These are phyloP conservation scores for Caradrina kadenii DNA, from an alignment of 2,888 invertebrate species.

Conservation along the genomic window DNA sequence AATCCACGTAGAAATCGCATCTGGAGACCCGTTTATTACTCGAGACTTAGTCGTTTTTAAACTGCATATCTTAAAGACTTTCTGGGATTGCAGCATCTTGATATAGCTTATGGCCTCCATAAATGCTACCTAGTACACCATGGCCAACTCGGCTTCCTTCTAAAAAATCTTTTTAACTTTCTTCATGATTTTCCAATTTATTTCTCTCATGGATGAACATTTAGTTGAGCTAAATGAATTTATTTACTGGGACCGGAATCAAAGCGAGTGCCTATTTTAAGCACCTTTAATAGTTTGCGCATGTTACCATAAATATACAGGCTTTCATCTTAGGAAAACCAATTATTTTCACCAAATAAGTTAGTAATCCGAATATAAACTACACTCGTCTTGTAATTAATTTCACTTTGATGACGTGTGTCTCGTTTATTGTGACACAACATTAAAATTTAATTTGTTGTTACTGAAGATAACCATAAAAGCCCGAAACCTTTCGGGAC, in stretches of 20 bases:
- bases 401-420: constrained; percentile 30
- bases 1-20: constrained; percentile 9
- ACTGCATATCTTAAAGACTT: constrained; percentile 34
- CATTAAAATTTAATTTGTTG: constrained; percentile 4
- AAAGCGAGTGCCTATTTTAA: neutral
- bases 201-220: neutral
- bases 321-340: constrained; percentile 19
- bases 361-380: constrained; percentile 17
- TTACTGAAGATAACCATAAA: neutral
- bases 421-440: neutral
- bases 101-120: constrained; percentile 27
- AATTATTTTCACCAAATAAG: constrained; percentile 35
- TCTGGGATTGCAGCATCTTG: constrained; percentile 28
- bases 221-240: constrained; percentile 8
- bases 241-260: constrained; percentile 7
- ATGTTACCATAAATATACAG: neutral
- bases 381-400: constrained; percentile 28
- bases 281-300: neutral
- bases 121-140: constrained; percentile 11
- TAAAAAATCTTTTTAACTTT: constrained; percentile 28
- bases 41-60: constrained; percentile 8
- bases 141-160: constrained; percentile 8
- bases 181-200: constrained; percentile 24
- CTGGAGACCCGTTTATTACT: constrained; percentile 7
- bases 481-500: neutral